These are phyloP conservation scores for Mungos mungo DNA, from an alignment of 2,113 vertebrate species.

Conservation along the genomic window DNA sequence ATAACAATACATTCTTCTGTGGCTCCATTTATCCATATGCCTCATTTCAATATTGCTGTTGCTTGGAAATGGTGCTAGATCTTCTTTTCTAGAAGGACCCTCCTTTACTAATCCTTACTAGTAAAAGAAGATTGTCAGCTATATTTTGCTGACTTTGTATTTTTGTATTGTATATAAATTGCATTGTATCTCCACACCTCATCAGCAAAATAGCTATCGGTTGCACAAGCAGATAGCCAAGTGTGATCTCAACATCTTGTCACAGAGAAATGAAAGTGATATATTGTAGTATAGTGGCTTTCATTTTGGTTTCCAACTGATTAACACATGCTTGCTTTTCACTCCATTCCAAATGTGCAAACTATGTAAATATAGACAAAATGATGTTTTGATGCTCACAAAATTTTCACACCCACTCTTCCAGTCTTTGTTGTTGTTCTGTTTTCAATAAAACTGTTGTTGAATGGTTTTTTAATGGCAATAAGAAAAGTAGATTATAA, in stretches of 20 bases:
- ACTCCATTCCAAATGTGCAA: not conserved
- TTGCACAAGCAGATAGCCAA: not conserved
- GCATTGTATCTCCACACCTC: no score
- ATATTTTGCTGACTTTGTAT: not conserved
- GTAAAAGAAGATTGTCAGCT: not conserved
- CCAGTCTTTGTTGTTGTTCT: not conserved
- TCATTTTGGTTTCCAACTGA: not conserved
- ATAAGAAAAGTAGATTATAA: not conserved
- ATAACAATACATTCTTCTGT: not conserved
- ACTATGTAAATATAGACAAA: not conserved
- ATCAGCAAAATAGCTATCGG: not conserved
- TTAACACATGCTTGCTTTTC: not conserved
- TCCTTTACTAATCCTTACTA: not conserved
- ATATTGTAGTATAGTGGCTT: not conserved
- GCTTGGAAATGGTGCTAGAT: not conserved
- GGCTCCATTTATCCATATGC: not conserved
- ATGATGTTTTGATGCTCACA: not conserved
- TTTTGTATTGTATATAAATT: not conserved
- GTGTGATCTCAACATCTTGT: not conserved
- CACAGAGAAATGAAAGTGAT: not conserved
- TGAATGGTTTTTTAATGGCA: not conserved
- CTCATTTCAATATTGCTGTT: not conserved
- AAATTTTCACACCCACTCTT: not conserved
- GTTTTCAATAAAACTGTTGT: not conserved
- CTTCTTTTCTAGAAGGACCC: not conserved